Evolutionary conservation across 1,140 invertebrate species (phyloP), one percentile per base, ranked within the genome.

Genomic region (Branchinecta lynchi): DNA sequence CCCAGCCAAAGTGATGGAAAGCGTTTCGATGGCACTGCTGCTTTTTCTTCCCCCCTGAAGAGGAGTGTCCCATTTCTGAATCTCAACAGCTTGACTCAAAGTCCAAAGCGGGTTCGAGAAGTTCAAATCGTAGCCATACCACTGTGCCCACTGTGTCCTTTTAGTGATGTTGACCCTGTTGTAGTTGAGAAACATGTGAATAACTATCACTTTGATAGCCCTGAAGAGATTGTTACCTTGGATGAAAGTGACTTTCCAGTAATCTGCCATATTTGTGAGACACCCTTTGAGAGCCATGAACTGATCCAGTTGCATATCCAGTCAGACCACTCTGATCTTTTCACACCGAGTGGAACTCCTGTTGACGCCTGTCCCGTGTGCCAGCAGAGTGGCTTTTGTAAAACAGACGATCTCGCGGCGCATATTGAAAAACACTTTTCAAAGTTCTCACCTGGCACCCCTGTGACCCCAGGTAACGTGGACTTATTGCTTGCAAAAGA

Each of bases 401-500:
- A 60, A 15, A 15, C 51, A 15, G 51, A 60, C 17, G 12, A 60
- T 12, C 51, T 60, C 12, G 51, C 51, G 6, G 51, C 17, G 51
- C 51, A 60, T 60, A 20, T 60, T 15, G 51, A 60, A 20, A 12
- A 60, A 20, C 51, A 60, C 17, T 60, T 60, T 60, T 60, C 51
- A 12, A 60, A 60, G 12, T 3, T 60, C 17, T 60, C 51, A 15
- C 51, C 51, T 15, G 12, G 51, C 6, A 60, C 51, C 17, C 51
- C 51, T 60, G 51, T 60, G 12, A 60, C 51, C 12, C 51, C 51
- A 15, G 51, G 51, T 6, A 60, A 60, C 17, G 80, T 78, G 21
- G 84, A 86, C 73, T 75, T 82, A 67, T 70, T 84, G 67, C 74
- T 86, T 8, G 84, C 84, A 3, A 79, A 83, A 66, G 83, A 85